Evolutionary conservation across 1,140 invertebrate species (phyloP).

Genomic region (Drosophila novamexicana): DNA sequence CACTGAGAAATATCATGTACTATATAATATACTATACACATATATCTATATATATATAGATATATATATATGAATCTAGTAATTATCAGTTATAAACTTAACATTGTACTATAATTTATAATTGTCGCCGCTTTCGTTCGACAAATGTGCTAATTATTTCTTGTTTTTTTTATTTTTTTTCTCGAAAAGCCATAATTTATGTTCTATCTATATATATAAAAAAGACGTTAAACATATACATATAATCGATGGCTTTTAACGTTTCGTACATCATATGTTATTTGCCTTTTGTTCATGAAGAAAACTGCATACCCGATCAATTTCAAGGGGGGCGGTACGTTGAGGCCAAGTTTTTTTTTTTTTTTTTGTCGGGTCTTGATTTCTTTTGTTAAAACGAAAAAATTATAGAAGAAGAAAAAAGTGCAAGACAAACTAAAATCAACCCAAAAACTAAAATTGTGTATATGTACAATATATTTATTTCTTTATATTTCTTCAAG

Average conservation of each 20-base stretch:
- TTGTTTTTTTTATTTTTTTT: conserved; percentile 1
- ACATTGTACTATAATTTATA: conserved; percentile 61
- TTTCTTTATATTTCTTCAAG: conserved; percentile 90
- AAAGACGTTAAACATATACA: conserved; percentile 41
- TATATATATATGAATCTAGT: conserved; percentile 44
- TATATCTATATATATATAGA: conserved; percentile 42
- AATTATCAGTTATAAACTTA: conserved; percentile 55
- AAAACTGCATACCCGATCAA: conserved; percentile 11
- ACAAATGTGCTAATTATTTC: conserved; percentile 60
- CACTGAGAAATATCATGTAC: conserved; percentile 54
- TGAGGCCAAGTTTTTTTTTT: conserved; percentile 3
- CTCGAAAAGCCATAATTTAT: conserved; percentile 30
- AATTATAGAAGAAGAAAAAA: conserved; percentile 22
- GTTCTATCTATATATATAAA: conserved; percentile 20
- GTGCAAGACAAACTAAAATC: conserved; percentile 28
- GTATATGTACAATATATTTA: conserved; percentile 86
- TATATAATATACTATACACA: conserved; percentile 42
- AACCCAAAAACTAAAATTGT: conserved; percentile 55
- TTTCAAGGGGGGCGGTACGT: conserved; percentile 56
- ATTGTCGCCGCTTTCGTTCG: conserved; percentile 44
- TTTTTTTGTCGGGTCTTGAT: conserved; percentile 21
- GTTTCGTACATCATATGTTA: conserved; percentile 23
- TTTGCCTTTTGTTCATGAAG: conserved; percentile 21
- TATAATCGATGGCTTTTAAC: conserved; percentile 52
- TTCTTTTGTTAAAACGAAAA: conserved; percentile 29